Evolutionary conservation across 2,113 vertebrate genomes (phyloP), one percentile per base, ranked within the genome.

Genomic region (Pseudorhombus dupliciocellatus): DNA sequence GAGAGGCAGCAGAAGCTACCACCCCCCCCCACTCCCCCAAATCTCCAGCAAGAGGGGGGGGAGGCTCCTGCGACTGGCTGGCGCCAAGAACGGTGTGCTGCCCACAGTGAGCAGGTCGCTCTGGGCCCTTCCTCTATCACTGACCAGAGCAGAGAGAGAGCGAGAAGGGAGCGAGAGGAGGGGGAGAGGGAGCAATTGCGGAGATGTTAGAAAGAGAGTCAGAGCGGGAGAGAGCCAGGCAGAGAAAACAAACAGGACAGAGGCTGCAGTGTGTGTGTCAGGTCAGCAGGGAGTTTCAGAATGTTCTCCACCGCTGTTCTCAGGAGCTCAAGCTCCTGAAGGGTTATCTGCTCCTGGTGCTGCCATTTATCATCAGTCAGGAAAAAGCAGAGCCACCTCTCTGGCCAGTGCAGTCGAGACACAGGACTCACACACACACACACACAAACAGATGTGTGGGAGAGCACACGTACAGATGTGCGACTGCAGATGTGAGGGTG

Each of bases 221-320:
- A 65, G 76, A 79, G 21, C 9, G 92, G 93, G 94, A 95, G 83
- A 84, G 78, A 77, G 73, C 30, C 64, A 80, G 84, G 95, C 92
- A 97, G 95, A 94, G 94, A 96, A 96, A 97, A 97, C 96, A 97
- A 97, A 97, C 95, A 97, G 95, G 95, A 97, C 96, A 96, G 96
- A 96, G 95, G 94, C 94, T 93, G 94, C 94, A 97, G 95, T 98
- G 96, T 98, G 42, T 46, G 93, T 93, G 95, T 89, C 85, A 79
- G 92, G 95, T 97, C 97, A 96, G 93, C 92, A 92, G 97, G 96
- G 97, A 98, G 95, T 98, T 99, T 90, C 91, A 97, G 95, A 96
- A 97, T 98, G 95, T 98, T 97, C 96, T 96, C 96, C 94, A 77
- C 75, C 88, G 91, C 94, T 96, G 95, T 95, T 97, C 95, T 93